Conservation (phyloP, 2,797 vertebrate species). For the Gila robusta region DNA sequence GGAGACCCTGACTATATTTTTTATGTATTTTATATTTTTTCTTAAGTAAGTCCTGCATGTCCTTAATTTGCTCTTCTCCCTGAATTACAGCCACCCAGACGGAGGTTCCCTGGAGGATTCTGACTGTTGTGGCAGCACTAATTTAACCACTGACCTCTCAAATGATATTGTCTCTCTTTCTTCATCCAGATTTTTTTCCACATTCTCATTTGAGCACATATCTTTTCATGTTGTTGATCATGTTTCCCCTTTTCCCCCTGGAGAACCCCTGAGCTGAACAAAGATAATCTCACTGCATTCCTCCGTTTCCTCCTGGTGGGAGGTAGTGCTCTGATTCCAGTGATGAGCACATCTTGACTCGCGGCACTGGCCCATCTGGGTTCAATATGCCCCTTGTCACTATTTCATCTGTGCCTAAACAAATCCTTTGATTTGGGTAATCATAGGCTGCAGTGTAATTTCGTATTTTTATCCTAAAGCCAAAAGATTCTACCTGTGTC, state of each 20-base stretch:
- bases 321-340: slow-evolving; percentile 58
- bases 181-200: slow-evolving; percentile 28
- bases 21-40: slow-evolving; percentile 18
- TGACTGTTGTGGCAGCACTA: slow-evolving; percentile 26
- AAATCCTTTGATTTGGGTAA: slow-evolving; percentile 56
- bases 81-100: slow-evolving; percentile 26
- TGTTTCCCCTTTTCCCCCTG: slow-evolving; percentile 44
- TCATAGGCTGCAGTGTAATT: slow-evolving; percentile 59
- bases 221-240: slow-evolving; percentile 50
- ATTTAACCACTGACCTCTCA: slow-evolving; percentile 35
- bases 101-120: slow-evolving; percentile 11
- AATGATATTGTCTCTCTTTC: slow-evolving; percentile 41
- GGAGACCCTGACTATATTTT: not conserved
- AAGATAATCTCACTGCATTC: slow-evolving; percentile 63
- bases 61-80: slow-evolving; percentile 29
- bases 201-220: slow-evolving; percentile 46
- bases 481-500: slow-evolving; percentile 39
- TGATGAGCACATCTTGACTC: slow-evolving; percentile 65
- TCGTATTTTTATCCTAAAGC: slow-evolving; percentile 54
- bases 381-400: slow-evolving; percentile 66
- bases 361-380: slow-evolving; percentile 63
- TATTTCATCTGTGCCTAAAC: slow-evolving; percentile 57
- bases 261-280: slow-evolving; percentile 53
- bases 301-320: slow-evolving; percentile 59
- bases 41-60: slow-evolving; percentile 26